Percentiles rank a stretch among this genome's conserved stretches.
phyloP scores from a whole-genome alignment of 2,797 vertebrate genomes.

The Catostomus latipinnis region DNA sequence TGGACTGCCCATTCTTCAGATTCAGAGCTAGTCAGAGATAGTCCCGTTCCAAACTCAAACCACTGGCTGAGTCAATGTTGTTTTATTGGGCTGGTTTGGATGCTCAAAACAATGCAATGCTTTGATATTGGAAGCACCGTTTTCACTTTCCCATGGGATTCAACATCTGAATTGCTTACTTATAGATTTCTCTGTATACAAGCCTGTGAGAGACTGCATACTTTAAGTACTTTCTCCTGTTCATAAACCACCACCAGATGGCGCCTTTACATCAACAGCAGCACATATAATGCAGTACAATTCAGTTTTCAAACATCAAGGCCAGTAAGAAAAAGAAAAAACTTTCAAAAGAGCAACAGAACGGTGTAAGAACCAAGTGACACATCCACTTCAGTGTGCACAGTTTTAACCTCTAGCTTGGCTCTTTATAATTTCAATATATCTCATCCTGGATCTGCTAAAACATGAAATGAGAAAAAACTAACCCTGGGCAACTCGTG shows the following conservation, averaged over 20 bases:
- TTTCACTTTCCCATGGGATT: no score
- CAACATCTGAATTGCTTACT: neutral
- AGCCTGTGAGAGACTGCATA: no score
- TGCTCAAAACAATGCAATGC: no score
- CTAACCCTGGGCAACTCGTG: conserved; percentile 93
- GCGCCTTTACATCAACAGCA: conserved; percentile 33
- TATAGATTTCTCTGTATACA: no score
- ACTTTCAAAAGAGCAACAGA: neutral
- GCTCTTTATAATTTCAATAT: neutral
- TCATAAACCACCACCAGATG: conserved; percentile 65
- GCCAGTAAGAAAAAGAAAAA: neutral
- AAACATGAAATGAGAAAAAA: neutral
- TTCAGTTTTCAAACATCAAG: neutral
- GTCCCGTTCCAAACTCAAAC: no score
- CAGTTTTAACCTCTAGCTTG: neutral
- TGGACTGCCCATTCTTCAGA: no score
- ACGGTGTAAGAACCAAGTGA: neutral
- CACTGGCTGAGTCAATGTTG: no score
- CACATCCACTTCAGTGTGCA: neutral
- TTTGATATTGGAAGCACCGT: no score
- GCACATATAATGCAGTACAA: neutral
- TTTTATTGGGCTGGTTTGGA: neutral
- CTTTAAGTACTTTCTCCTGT: no score
- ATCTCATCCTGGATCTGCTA: neutral
- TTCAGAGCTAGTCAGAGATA: no score